Percentiles rank a stretch among this genome's conserved stretches.
Conservation (phyloP, 2,797 vertebrate species). For the Florisuga fusca region DNA sequence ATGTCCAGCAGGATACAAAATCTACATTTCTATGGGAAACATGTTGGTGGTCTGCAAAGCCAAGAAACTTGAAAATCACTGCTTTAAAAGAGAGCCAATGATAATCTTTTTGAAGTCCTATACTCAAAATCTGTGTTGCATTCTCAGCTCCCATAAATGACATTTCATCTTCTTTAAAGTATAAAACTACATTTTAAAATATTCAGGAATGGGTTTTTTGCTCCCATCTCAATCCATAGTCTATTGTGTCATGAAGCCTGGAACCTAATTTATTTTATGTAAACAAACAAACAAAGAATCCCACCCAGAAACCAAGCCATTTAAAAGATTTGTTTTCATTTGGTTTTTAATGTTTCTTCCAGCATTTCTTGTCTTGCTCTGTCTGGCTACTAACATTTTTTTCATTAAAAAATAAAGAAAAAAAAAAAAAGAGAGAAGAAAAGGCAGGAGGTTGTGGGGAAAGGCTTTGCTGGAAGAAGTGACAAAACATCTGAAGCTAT, state of each 20-base stretch:
- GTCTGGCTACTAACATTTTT: neutral
- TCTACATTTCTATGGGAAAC: slow-evolving; percentile 44
- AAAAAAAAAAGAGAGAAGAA: too few species aligned
- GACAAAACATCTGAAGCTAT: neutral
- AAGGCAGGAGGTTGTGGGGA: too few species aligned
- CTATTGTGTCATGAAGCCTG: slow-evolving; percentile 38
- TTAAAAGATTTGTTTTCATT: neutral
- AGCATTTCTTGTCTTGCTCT: slow-evolving; percentile 22
- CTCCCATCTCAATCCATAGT: neutral
- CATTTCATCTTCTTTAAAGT: slow-evolving; percentile 30
- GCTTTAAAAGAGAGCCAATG: slow-evolving; percentile 38
- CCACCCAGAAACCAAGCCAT: slow-evolving; percentile 58
- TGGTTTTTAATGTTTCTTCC: slow-evolving; percentile 37
- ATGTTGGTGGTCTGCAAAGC: slow-evolving; percentile 59
- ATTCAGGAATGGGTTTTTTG: slow-evolving; percentile 16
- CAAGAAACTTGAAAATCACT: slow-evolving; percentile 26
- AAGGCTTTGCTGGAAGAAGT: neutral
- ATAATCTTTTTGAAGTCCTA: slow-evolving; percentile 49
- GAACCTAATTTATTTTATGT: slow-evolving; percentile 23
- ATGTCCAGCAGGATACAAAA: neutral
- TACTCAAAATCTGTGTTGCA: slow-evolving; percentile 55
- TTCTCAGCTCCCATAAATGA: slow-evolving; percentile 53
- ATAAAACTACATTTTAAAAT: neutral
- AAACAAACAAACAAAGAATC: slow-evolving; percentile 48
- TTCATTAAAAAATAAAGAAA: too few species aligned